These are phyloP conservation scores for Ferdinandea cuprea DNA, from an alignment of 2,888 invertebrate species.

Conservation along the genomic window DNA sequence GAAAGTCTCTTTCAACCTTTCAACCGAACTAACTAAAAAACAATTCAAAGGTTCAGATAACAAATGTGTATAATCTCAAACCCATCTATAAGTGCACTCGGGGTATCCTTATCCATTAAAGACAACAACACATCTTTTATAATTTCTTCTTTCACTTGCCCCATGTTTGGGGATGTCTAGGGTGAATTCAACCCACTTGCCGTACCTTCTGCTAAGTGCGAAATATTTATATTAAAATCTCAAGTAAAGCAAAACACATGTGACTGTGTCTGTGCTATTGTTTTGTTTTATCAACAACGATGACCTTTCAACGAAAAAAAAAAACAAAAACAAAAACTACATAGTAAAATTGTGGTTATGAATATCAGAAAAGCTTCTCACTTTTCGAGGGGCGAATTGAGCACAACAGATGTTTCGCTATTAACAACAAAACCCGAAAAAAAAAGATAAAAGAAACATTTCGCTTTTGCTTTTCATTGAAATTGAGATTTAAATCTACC, in stretches of 20 bases:
- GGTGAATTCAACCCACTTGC: background rate
- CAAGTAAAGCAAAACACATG: conserved; percentile 5
- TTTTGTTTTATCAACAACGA: background rate
- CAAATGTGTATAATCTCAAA: background rate
- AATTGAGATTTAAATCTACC: background rate
- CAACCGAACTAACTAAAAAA: background rate
- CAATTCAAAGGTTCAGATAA: background rate
- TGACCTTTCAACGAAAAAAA: conserved; percentile 1
- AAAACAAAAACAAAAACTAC: background rate
- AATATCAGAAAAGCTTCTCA: conserved; percentile 16
- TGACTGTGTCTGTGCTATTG: background rate
- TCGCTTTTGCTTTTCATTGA: conserved; percentile 10
- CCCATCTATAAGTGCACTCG: background rate
- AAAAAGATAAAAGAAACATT: conserved; percentile 2
- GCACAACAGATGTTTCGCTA: conserved; percentile 28
- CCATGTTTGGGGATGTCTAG: background rate
- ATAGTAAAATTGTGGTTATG: conserved; percentile 46
- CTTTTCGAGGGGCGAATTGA: conserved; percentile 9
- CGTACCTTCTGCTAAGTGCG: conserved; percentile 20
- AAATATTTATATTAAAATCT: conserved; percentile 7
- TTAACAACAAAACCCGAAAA: background rate
- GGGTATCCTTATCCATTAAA: background rate
- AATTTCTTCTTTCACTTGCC: background rate
- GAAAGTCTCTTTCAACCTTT: too few relatives aligned
- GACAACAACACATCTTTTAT: background rate